Percentiles rank a stretch among this genome's conserved stretches.
Evolutionary conservation across 2,797 vertebrate species (phyloP).

Genomic region (Agapornis canus): DNA sequence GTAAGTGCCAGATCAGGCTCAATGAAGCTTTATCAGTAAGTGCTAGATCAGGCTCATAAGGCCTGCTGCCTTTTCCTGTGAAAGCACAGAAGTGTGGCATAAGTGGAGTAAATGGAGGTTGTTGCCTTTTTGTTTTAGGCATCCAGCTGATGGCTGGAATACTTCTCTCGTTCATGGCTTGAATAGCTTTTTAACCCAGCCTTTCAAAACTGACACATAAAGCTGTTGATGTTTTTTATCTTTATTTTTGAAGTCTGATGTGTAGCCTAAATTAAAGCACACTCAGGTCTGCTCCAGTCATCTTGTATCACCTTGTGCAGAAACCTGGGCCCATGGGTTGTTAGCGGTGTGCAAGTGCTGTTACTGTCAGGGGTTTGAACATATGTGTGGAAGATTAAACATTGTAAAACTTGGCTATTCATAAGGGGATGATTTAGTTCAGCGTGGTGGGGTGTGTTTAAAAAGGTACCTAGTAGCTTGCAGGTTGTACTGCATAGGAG

Average conservation of each 20-base stretch:
- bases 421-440: background rate
- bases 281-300: background rate
- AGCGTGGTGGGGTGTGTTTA: background rate
- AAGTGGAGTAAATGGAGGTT: background rate
- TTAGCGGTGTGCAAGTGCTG: background rate
- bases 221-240: background rate
- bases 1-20: background rate
- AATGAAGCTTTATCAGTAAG: slow-evolving; percentile 12
- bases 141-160: background rate
- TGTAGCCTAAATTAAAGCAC: background rate
- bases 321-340: background rate
- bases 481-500: background rate
- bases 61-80: background rate
- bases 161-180: background rate
- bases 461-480: background rate
- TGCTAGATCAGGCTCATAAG: background rate
- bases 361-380: background rate
- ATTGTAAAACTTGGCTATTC: fast-evolving
- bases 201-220: slow-evolving; percentile 4
- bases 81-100: background rate
- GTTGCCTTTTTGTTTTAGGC: background rate
- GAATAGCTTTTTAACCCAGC: background rate
- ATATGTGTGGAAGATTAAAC: background rate
- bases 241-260: background rate
- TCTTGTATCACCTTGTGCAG: background rate